Evolutionary conservation across 2,888 invertebrate genomes (phyloP), one percentile per base, ranked within the genome.

Genomic region (Priocnemis perturbator): DNA sequence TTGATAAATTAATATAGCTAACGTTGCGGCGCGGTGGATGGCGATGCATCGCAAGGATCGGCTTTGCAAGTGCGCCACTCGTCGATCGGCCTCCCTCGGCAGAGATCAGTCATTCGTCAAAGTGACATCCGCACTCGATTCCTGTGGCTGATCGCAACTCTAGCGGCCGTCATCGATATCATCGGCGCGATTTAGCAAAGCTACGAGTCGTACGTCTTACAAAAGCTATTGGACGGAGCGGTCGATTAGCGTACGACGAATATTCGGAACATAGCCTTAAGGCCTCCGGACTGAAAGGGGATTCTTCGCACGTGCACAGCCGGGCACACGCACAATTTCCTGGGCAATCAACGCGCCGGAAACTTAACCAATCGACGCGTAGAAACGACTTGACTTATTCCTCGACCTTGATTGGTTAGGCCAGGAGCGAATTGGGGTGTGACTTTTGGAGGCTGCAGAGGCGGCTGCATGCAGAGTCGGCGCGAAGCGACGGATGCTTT

Each of bases 341-440:
- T 83, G 77, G 76, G 84, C 79, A 88, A 86, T 88, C 87, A 86
- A 85, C 79, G 77, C 83, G 80, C 87, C 87, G 89, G 88, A 89
- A 88, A 83, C 87, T 82, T 72, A 82, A 79, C 86, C 88, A 85
- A 89, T 88, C 86, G 83, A 66, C 75, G 69, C 68, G 73, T 68
- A 69, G 75, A 64, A 79, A 81, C 74, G 74, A 77, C 78, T 83
- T 83, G 81, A 82, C 85, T 86, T 84, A 84, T 81, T 81, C 82
- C 82, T 81, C 78, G 77, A 81, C 78, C 79, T 84, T 81, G 85
- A 88, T 88, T 87, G 87, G 87, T 85, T 83, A 76, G 73, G 64
- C 66, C 50, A 62, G 63, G 63, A 66, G 66, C 60, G 74, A 73
- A 73, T 50, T 78, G 71, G 84, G 85, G 85, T 84, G 86, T 86